Conservation (phyloP, 2,888 invertebrate species). For the Leucophenga montana region DNA sequence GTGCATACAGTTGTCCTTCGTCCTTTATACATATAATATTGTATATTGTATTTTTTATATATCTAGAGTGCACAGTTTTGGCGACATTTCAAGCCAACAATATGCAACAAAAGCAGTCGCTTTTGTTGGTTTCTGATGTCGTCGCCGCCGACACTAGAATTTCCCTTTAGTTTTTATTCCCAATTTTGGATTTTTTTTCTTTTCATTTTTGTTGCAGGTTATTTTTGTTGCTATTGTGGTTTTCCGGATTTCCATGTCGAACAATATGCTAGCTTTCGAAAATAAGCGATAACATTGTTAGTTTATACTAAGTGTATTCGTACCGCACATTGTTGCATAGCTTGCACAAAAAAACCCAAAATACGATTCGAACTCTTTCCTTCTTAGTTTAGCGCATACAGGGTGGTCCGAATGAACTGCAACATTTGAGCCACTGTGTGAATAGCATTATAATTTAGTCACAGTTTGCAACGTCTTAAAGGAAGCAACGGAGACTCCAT, state of each 20-base stretch:
- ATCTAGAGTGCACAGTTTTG: slow-evolving; percentile 41
- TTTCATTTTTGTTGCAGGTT: neutral
- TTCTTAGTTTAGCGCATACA: too few species aligned
- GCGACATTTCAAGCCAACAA: slow-evolving; percentile 40
- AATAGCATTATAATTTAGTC: too few species aligned
- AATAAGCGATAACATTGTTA: slow-evolving; percentile 24
- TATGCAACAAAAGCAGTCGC: too few species aligned
- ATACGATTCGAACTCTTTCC: too few species aligned
- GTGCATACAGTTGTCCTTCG: slow-evolving; percentile 25
- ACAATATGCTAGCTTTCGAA: slow-evolving; percentile 48
- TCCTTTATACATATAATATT: slow-evolving; percentile 37
- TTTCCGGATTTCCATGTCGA: slow-evolving; percentile 48
- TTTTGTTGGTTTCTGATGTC: slow-evolving; percentile 39
- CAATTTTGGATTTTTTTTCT: slow-evolving; percentile 28
- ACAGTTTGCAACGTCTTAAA: too few species aligned
- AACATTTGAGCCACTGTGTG: too few species aligned
- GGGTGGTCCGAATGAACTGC: too few species aligned
- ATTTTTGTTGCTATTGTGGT: slow-evolving; percentile 29
- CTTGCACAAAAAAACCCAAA: slow-evolving; percentile 32
- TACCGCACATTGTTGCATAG: slow-evolving; percentile 31
- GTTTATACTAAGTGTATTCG: slow-evolving; percentile 6
- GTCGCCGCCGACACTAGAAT: slow-evolving; percentile 37
- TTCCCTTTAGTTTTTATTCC: slow-evolving; percentile 29
- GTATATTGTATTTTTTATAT: neutral
- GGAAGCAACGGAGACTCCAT: too few species aligned